phyloP scores from a whole-genome alignment of 92 coral and sea anemone genomes.

The Virgularia gustaviana region DNA sequence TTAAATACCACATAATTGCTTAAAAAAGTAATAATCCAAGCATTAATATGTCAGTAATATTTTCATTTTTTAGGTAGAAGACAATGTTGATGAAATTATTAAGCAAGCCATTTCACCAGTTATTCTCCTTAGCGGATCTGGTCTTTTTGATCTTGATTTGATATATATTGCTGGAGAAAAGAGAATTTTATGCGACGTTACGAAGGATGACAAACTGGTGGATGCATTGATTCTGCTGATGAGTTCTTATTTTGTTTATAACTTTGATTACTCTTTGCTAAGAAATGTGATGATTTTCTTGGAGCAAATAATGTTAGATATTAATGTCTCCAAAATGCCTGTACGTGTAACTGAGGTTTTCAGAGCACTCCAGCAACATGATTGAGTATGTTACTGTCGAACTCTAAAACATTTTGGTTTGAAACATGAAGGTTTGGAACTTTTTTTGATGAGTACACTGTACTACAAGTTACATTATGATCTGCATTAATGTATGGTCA shows the following conservation, averaged over 20 bases:
- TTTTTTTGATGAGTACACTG: too few relatives aligned
- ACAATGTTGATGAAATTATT: conserved; percentile 9
- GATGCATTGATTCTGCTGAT: conserved; percentile 34
- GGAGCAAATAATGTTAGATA: conserved; percentile 24
- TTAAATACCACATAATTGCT: too few relatives aligned
- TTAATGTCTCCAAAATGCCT: conserved; percentile 31
- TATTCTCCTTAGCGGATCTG: conserved; percentile 15
- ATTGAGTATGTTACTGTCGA: too few relatives aligned
- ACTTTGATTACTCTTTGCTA: conserved; percentile 35
- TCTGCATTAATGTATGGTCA: too few relatives aligned
- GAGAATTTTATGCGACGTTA: conserved; percentile 24
- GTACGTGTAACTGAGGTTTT: conserved; percentile 34
- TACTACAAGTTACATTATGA: too few relatives aligned
- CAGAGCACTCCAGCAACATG: background rate
- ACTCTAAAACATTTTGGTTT: too few relatives aligned
- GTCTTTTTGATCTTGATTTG: conserved; percentile 15
- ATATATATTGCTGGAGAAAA: conserved; percentile 29
- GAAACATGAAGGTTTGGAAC: too few relatives aligned
- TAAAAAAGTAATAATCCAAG: background rate
- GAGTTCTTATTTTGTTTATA: conserved; percentile 32
- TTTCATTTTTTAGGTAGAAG: conserved; percentile 3
- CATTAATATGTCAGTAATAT: background rate
- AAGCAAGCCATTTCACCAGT: conserved; percentile 28
- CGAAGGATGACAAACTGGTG: conserved; percentile 29
- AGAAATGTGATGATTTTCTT: conserved; percentile 30